Base-by-base conservation (phyloP, 2,888 invertebrate species). In the Rhogogaster chlorosoma region DNA sequence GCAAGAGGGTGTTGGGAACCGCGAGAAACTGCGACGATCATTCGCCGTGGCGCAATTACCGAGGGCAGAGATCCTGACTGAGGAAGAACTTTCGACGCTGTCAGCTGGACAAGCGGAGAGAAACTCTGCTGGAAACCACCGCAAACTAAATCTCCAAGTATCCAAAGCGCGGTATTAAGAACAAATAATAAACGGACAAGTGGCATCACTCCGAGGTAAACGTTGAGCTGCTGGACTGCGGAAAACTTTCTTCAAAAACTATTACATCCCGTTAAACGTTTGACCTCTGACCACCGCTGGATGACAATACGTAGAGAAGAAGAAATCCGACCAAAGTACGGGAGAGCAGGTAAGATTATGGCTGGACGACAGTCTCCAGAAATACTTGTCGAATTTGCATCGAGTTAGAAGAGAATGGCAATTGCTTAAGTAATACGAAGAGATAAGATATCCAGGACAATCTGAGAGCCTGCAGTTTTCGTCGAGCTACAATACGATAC, bases 21-120 rank as follows among this genome's bases (percentile, higher is more conserved):
- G 49, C 53, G 45, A 49, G 77, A 77, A 32, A 53, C 29, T 29
- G 18, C 26, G 42, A 77, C 77, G 29, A 49, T 29, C n/a, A 45
- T 9, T 32, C 45, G 45, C 29, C n/a, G n/a, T 6, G 36, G 57
- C 32, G 78, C 49, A 78, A 53, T 78, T 53, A 78, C 53, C 32
- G 78, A 78, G 53, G 53, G 61, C 80, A 38, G 45, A 45, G 15
- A 53, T 49, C 45, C 15, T 18, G 29, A n/a, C 36, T 9, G 32
- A 53, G 77, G 29, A 80, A 61, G 61, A 61, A 80, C 61, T 80
- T 61, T 80, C 80, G n/a, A 80, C 80, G 38, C 61, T 38, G 61
- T 57, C 80, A 36, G 61, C n/a, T 18, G 36, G 57, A 57, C 61
- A 80, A 57, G 38, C 36, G 38, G 57, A 77, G 77, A 57, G 80